These are phyloP conservation scores for Ophioderma brevispina DNA, from an alignment of 35 echinoderm and acorn worm genomes.

Conservation along the genomic window DNA sequence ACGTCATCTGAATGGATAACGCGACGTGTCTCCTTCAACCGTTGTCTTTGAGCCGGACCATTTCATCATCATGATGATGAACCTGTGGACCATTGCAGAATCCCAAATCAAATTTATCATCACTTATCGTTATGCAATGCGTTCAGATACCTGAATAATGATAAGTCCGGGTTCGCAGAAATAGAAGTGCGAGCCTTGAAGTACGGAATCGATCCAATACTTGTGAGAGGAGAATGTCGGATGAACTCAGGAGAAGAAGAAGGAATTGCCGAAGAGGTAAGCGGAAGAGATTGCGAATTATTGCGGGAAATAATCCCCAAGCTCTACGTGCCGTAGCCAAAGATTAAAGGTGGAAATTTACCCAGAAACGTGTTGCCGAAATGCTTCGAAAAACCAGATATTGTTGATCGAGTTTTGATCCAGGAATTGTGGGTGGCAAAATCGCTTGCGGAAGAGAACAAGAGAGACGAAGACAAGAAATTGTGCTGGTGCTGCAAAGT, in stretches of 20 bases:
- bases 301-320: constrained; percentile 65
- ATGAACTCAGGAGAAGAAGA: neutral
- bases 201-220: constrained; percentile 34
- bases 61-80: constrained; percentile 36
- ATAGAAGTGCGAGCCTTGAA: constrained; percentile 35
- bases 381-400: constrained; percentile 6
- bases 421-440: neutral
- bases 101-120: constrained; percentile 26
- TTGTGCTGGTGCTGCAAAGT: constrained; percentile 33
- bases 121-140: constrained; percentile 47
- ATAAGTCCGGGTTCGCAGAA: constrained; percentile 22
- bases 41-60: constrained; percentile 35
- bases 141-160: neutral
- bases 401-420: neutral
- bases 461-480: neutral
- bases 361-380: constrained; percentile 5
- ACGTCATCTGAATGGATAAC: constrained; percentile 50
- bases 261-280: neutral
- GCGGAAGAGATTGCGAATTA: constrained; percentile 29
- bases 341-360: neutral
- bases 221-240: constrained; percentile 18
- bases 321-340: constrained; percentile 54
- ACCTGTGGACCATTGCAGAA: neutral
- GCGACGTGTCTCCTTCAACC: constrained; percentile 51
- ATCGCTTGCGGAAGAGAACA: neutral